These are phyloP conservation scores for Heteronetta atricapilla DNA, from an alignment of 2,113 vertebrate genomes.

Conservation along the genomic window DNA sequence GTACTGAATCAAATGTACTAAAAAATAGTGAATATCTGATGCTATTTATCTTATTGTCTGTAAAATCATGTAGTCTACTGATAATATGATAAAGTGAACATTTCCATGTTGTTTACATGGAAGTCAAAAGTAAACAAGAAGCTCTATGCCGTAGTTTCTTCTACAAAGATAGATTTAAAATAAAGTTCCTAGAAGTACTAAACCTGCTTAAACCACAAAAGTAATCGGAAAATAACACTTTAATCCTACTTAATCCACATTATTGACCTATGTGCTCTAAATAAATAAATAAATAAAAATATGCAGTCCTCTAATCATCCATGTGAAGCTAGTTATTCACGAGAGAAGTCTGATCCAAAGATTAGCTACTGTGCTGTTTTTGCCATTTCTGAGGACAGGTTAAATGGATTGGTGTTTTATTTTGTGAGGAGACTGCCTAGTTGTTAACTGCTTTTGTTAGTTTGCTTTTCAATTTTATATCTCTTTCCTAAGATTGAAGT, in stretches of 20 bases:
- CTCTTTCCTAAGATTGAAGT: constrained; percentile 11
- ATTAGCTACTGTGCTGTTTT: constrained; percentile 7
- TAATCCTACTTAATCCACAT: constrained; percentile 73
- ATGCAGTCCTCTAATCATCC: constrained; percentile 41
- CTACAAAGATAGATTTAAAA: constrained; percentile 53
- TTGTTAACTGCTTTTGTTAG: background rate
- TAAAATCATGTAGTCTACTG: background rate
- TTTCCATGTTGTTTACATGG: background rate
- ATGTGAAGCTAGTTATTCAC: background rate
- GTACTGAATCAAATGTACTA: background rate
- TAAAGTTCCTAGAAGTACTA: constrained; percentile 59
- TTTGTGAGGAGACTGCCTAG: background rate
- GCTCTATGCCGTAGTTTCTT: constrained; percentile 12
- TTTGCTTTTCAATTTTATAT: background rate
- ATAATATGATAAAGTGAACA: background rate
- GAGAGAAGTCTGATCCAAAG: background rate
- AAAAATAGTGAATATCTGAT: background rate
- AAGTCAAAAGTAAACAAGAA: background rate
- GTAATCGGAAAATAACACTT: constrained; percentile 70
- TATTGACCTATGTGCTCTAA: constrained; percentile 60
- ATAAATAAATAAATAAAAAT: constrained; percentile 1
- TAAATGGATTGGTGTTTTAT: constrained; percentile 23
- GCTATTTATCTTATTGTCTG: background rate
- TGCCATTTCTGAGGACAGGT: background rate
- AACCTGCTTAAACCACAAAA: constrained; percentile 66